Evolutionary conservation across 2,888 invertebrate genomes (phyloP), one percentile per base, ranked within the genome.

Genomic region (Acronicta alni): DNA sequence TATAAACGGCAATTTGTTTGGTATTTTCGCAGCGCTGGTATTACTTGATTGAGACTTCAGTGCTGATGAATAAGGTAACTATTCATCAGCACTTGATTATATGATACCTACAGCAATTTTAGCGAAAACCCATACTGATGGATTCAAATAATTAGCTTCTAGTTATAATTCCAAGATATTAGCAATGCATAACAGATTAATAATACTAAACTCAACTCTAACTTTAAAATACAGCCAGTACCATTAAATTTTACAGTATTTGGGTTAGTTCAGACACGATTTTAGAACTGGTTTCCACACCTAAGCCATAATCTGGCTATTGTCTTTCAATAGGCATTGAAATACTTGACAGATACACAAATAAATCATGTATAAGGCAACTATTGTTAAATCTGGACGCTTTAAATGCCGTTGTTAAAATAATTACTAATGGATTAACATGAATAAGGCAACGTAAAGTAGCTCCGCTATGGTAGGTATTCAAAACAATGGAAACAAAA

Each of bases 1-100:
- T 63, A 63, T 53, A 74, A 67, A 70, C 53, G 67, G 64, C 64
- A 62, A 70, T 77, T 74, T 70, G 64, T 75, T 64, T 51, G 39
- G 48, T 56, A 58, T 69, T 57, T 57, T 72, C 68, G 62, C 68
- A 67, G 45, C 56, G 23, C 45, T 44, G 23, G 35, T 49, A 54
- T 59, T 30, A 41, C 41, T 20, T 54, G 46, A 68, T 72, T 60
- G 47, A 67, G 67, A 55, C 51, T 41, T 70, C 15, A 47, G 16
- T 48, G 42, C 1, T 51, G 20, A 23, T 53, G 14, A 48, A 53
- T 69, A 64, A 64, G n/a, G n/a, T 71, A 3, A 17, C 37, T 53
- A n/a, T n/a, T 15, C 15, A 17, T 16, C 7, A 30, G 15, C 14
- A 20, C n/a, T n/a, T 30, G 14, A 15, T 23, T n/a, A n/a, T n/a